Evolutionary conservation across 2,888 invertebrate genomes (phyloP).

Genomic region (Pasiphila rectangulata): DNA sequence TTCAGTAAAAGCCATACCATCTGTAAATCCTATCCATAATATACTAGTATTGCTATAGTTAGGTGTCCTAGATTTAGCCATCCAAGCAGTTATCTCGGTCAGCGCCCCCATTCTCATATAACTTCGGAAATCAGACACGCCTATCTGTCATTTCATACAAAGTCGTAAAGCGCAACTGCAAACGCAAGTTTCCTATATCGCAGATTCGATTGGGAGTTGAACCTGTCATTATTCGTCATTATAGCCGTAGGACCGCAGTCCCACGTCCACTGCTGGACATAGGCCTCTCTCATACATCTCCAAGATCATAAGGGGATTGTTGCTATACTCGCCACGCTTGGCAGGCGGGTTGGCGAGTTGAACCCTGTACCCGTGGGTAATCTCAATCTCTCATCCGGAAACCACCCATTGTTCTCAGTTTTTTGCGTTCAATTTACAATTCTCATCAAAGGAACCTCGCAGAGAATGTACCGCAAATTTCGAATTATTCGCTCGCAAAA

Average conservation of each 20-base stretch:
- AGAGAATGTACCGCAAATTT: neutral
- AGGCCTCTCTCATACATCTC: too few relatives aligned
- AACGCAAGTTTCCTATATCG: constrained; percentile 13
- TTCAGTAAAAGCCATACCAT: too few relatives aligned
- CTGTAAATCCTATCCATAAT: too few relatives aligned
- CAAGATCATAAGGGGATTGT: too few relatives aligned
- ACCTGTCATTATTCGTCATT: too few relatives aligned
- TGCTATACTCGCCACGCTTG: too few relatives aligned
- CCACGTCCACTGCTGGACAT: too few relatives aligned
- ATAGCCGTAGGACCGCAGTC: too few relatives aligned
- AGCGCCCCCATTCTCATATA: constrained; percentile 9
- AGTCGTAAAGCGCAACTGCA: constrained; percentile 4
- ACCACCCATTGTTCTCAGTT: constrained; percentile 39
- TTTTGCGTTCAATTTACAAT: constrained; percentile 34
- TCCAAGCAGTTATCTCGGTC: constrained; percentile 7
- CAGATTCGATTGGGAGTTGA: constrained; percentile 24
- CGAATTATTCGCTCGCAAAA: neutral
- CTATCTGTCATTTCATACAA: constrained; percentile 20
- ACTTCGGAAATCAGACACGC: constrained; percentile 14
- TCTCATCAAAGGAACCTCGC: constrained; percentile 10
- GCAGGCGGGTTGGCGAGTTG: too few relatives aligned
- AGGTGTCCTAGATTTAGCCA: neutral
- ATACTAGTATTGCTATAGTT: too few relatives aligned
- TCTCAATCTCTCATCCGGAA: constrained; percentile 31
- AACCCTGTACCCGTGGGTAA: too few relatives aligned